Conservation (phyloP, 35 echinoderm and acorn worm genomes). For the Eucidaris tribuloides region DNA sequence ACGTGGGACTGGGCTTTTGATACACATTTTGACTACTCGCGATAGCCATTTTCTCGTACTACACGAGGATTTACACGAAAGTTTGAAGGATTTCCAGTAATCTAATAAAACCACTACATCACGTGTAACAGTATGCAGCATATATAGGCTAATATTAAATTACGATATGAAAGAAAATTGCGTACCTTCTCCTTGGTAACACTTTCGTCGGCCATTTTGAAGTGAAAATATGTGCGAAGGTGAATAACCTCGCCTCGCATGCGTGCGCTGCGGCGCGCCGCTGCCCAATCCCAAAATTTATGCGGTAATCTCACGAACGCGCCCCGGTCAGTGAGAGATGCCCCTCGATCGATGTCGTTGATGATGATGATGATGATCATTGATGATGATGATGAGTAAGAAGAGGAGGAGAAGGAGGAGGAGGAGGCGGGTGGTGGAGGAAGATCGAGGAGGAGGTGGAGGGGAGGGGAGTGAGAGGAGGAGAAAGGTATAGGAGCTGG, state of each 20-base stretch:
- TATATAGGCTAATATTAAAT: not conserved
- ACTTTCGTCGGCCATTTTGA: constrained; percentile 9
- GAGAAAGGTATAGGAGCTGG: not conserved
- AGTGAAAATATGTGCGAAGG: not conserved
- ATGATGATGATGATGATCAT: not conserved
- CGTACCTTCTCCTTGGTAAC: constrained; percentile 10
- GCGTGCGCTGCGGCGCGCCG: not conserved
- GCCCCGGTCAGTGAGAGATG: not conserved
- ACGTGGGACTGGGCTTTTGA: not conserved
- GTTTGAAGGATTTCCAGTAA: not conserved
- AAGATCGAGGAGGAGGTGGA: not conserved
- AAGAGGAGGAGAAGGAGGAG: not conserved
- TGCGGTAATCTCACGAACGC: not conserved
- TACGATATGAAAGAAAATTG: not conserved
- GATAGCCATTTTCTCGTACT: not conserved
- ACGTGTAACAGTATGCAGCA: not conserved
- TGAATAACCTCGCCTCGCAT: not conserved
- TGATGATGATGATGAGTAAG: not conserved
- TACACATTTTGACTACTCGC: not conserved
- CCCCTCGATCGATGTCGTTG: too few species aligned
- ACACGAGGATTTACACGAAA: not conserved
- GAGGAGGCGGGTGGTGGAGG: not conserved
- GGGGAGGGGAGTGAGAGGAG: too few species aligned
- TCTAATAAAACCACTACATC: not conserved
- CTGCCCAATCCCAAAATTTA: not conserved